Conservation (phyloP, 2,888 invertebrate genomes). For the Cantharis flavilabris region DNA sequence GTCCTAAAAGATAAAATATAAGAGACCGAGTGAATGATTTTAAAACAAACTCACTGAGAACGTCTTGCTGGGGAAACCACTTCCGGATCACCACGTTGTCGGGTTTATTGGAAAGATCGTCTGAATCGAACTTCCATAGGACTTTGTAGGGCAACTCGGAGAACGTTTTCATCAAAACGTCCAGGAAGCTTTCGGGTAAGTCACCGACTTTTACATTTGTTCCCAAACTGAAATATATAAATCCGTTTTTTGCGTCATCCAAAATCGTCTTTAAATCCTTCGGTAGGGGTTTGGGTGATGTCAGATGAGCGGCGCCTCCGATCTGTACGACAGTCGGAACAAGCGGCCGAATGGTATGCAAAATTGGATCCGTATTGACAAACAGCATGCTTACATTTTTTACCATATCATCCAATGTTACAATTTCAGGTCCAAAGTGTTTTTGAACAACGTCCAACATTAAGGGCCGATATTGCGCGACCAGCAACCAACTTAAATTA, state of each 20-base stretch:
- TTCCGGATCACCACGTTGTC: not conserved
- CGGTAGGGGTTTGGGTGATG: not conserved
- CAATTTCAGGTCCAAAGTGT: conserved; percentile 40
- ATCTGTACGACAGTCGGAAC: not conserved
- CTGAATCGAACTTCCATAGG: not conserved
- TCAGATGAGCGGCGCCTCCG: not conserved
- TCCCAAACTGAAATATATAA: not conserved
- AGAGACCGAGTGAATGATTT: not conserved
- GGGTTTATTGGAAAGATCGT: not conserved
- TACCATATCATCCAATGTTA: not conserved
- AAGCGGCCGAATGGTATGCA: not conserved
- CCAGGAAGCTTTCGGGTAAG: not conserved
- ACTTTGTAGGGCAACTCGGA: not conserved
- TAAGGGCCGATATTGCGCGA: not conserved
- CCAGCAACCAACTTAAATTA: not conserved
- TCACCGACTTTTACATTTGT: not conserved
- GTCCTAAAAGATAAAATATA: not conserved
- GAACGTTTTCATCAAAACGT: not conserved
- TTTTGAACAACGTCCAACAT: conserved; percentile 32
- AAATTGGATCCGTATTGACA: not conserved
- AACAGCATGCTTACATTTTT: not conserved
- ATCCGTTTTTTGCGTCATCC: not conserved
- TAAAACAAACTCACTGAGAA: not conserved
- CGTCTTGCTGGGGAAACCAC: not conserved
- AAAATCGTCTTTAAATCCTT: not conserved